phyloP scores from a whole-genome alignment of 1,140 invertebrate genomes.

The Leptoteleia sp. region DNA sequence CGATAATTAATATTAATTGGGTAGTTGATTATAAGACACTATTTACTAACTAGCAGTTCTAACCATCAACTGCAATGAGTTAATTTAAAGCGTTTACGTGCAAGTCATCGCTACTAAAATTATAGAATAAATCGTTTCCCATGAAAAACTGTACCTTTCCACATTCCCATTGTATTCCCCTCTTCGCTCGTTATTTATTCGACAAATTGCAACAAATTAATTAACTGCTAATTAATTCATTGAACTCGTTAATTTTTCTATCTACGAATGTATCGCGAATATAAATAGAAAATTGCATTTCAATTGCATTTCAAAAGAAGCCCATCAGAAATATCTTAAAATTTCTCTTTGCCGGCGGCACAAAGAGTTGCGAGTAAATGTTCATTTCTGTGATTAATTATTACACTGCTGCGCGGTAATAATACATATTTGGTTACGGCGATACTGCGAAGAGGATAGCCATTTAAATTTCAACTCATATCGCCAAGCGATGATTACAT shows the following conservation, averaged over 20 bases:
- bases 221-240: neutral
- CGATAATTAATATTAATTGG: too few relatives aligned
- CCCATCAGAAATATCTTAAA: neutral
- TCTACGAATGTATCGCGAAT: too few relatives aligned
- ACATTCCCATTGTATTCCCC: too few relatives aligned
- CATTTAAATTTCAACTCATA: constrained; percentile 43
- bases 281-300: neutral
- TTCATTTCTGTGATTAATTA: constrained; percentile 18
- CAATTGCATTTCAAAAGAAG: neutral
- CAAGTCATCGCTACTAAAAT: too few relatives aligned
- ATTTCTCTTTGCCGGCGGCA: constrained; percentile 3
- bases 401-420: constrained; percentile 13
- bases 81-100: too few relatives aligned
- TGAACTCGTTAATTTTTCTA: neutral
- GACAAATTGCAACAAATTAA: too few relatives aligned
- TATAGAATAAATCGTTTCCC: too few relatives aligned
- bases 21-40: too few relatives aligned
- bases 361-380: constrained; percentile 8
- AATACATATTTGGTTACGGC: constrained; percentile 20
- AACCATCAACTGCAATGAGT: too few relatives aligned
- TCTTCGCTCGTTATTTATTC: too few relatives aligned
- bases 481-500: constrained; percentile 36
- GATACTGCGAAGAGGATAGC: constrained; percentile 20
- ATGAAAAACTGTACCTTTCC: too few relatives aligned
- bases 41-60: too few relatives aligned